phyloP scores from a whole-genome alignment of 2,113 vertebrate genomes.

The Phyllostomus hastatus region DNA sequence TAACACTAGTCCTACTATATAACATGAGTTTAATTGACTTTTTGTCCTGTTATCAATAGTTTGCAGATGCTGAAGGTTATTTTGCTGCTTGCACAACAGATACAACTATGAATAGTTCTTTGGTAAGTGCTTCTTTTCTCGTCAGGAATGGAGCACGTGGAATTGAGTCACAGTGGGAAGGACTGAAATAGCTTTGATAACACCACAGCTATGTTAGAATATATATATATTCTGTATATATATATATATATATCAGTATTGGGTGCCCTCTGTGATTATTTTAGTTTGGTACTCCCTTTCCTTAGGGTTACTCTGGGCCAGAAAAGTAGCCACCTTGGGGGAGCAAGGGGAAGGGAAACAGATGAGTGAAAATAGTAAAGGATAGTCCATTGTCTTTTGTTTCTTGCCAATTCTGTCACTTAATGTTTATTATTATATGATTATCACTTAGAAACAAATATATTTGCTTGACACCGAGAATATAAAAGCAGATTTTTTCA shows the following conservation, averaged over 20 bases:
- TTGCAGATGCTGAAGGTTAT: slow-evolving; percentile 93
- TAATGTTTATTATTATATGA: not conserved
- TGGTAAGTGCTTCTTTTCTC: slow-evolving; percentile 84
- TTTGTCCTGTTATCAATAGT: slow-evolving; percentile 78
- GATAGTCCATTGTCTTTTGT: not conserved
- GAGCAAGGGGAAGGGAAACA: not conserved
- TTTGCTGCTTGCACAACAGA: slow-evolving; percentile 91
- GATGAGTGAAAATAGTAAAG: slow-evolving; percentile 20
- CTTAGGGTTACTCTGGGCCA: not conserved
- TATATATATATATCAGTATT: not conserved
- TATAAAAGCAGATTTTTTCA: not conserved
- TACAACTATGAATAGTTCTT: slow-evolving; percentile 86
- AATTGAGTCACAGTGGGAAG: not conserved
- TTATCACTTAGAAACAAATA: not conserved
- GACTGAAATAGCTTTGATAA: not conserved
- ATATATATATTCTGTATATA: not conserved
- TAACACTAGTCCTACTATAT: not conserved
- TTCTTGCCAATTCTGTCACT: not conserved
- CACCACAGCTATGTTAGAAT: not conserved
- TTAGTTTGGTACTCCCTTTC: not conserved
- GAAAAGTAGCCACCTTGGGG: not conserved
- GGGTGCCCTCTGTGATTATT: not conserved
- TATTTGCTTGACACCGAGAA: not conserved
- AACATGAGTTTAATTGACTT: not conserved
- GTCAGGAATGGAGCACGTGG: not conserved